Base-by-base conservation (phyloP, 2,888 invertebrate species). In the Branchipolynoe longqiensis region DNA sequence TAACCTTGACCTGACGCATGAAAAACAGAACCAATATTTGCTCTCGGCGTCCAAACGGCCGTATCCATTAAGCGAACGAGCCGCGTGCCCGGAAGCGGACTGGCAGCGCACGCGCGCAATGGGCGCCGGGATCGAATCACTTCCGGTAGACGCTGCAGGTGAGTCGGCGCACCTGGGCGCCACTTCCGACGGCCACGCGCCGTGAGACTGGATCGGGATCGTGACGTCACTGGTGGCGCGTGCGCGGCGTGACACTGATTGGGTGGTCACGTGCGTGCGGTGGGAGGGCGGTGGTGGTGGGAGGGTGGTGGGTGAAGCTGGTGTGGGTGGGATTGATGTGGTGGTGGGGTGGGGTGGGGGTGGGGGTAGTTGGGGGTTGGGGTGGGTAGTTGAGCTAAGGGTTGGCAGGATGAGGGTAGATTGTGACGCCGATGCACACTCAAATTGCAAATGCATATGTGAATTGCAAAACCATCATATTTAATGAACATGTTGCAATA, bases 131-230 rank as follows among this genome's bases (percentile, higher is more conserved):
- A 4, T 38, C 69, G 36, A 38, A 69, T 69, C 8, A 69, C 69
- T 69, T 69, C 69, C 69, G 69, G 69, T 69, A 69, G 33, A 22
- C 69, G 25, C 69, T 69, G 31, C 69, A 69, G 69, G 69, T 69
- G 69, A 33, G 69, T 38, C 36, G 36, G 69, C 69, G 48, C 69
- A 69, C 69, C 69, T 69, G 69, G 38, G 38, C 36, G 69, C 69
- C 33, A 69, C 36, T 69, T 69, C 69, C 69, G 69, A 4, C 22
- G 36, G 69, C n/a, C 69, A 69, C 69, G 69, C 38, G 69, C 18
- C 69, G 3, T 1, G 8, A 33, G 38, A 69, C 69, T 69, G 69
- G 38, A 38, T 36, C 69, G 33, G 69, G 69, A 69, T 69, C 69
- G 38, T 69, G 69, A 69, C 69, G 69, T 69, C 69, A 69, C 69